Evolutionary conservation across 2,888 invertebrate species (phyloP).

Genomic region (Eucriotettix oculatus): DNA sequence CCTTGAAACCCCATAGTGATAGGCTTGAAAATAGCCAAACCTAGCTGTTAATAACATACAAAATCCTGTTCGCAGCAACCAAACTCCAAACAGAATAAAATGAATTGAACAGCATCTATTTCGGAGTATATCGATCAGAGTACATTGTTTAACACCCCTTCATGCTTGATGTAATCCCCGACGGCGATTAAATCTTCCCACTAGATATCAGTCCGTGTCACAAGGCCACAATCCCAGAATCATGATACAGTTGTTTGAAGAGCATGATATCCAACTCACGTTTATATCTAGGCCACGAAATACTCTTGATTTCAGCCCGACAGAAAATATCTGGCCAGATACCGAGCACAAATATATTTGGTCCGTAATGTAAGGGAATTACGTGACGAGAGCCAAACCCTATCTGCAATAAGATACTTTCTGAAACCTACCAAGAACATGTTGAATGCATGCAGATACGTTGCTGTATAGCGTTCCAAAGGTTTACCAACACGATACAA

Average conservation of each 20-base stretch:
- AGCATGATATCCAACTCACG: neutral
- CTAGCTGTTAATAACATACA: no score
- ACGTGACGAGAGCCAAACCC: no score
- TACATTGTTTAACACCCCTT: neutral
- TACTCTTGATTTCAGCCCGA: neutral
- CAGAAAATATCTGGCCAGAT: neutral
- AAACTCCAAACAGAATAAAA: no score
- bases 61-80: no score
- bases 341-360: neutral
- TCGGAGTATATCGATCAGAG: neutral
- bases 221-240: neutral
- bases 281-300: neutral
- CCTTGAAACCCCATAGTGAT: no score
- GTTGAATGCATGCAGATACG: neutral
- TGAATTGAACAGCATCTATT: no score
- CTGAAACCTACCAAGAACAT: neutral
- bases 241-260: neutral
- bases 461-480: neutral
- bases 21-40: no score
- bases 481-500: neutral
- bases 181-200: neutral
- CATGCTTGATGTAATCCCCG: neutral
- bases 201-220: neutral
- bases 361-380: neutral
- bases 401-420: neutral